These are phyloP conservation scores for Ranitomeya imitator DNA, from an alignment of 2,113 vertebrate species.

Conservation along the genomic window DNA sequence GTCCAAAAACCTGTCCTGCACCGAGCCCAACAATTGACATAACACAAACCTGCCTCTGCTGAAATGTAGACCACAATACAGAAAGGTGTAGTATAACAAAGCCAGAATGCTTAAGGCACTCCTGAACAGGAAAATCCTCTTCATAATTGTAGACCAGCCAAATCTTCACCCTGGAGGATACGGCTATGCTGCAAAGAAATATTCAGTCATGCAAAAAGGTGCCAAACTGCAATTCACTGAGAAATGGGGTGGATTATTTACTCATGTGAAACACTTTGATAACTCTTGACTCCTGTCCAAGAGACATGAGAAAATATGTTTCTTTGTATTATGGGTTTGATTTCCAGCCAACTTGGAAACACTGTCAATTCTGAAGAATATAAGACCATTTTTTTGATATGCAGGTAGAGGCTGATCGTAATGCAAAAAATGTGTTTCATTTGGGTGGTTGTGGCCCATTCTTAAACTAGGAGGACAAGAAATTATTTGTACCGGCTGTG, in stretches of 20 bases:
- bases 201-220: conserved; percentile 39
- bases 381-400: conserved; percentile 2
- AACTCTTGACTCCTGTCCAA: conserved; percentile 25
- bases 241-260: conserved; percentile 48
- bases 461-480: neutral
- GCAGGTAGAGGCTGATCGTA: conserved; percentile 13
- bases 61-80: conserved; percentile 19
- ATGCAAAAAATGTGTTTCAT: conserved; percentile 7
- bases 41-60: conserved; percentile 18
- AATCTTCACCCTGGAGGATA: conserved; percentile 43
- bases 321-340: conserved; percentile 38
- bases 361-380: neutral
- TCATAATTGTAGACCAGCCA: conserved; percentile 40
- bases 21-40: neutral
- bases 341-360: conserved; percentile 25
- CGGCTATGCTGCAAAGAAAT: conserved; percentile 20
- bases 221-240: conserved; percentile 43
- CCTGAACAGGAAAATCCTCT: conserved; percentile 52
- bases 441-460: neutral
- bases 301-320: conserved; percentile 51
- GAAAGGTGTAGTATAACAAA: conserved; percentile 24
- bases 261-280: conserved; percentile 55
- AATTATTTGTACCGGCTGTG: neutral
- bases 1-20: conserved; percentile 22
- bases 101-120: conserved; percentile 49